Evolutionary conservation across 2,113 vertebrate species (phyloP).

Genomic region (Phoenicopterus ruber): DNA sequence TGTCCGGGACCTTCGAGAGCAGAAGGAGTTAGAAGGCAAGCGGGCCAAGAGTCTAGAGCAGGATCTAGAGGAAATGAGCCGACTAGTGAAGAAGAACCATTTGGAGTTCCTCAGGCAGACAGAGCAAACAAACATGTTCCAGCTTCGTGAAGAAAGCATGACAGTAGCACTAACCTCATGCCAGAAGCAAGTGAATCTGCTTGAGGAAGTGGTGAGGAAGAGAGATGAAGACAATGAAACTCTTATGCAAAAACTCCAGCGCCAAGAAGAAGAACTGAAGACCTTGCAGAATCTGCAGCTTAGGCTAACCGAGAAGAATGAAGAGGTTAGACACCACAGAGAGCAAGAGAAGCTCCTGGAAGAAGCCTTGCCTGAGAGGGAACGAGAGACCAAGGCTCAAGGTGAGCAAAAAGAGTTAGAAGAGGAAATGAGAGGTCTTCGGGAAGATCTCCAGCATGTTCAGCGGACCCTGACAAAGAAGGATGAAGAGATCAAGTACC

Average conservation of each 20-base stretch:
- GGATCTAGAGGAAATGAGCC: not conserved
- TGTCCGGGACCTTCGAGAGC: not conserved
- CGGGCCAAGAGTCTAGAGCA: not conserved
- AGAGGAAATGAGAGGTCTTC: not conserved
- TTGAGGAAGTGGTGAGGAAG: conserved; percentile 4
- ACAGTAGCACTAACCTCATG: conserved; percentile 36
- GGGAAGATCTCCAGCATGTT: conserved; percentile 12
- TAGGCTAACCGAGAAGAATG: conserved; percentile 1
- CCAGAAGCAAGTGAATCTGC: conserved; percentile 29
- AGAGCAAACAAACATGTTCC: conserved; percentile 29
- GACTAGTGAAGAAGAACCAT: conserved; percentile 13
- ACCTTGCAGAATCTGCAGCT: conserved; percentile 11
- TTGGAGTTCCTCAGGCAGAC: conserved; percentile 50
- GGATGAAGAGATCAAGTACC: conserved; percentile 24
- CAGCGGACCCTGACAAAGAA: conserved; percentile 17
- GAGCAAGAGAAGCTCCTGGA: conserved; percentile 21
- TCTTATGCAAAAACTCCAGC: not conserved
- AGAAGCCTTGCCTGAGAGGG: not conserved
- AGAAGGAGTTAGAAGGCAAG: not conserved
- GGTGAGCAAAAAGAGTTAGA: not conserved
- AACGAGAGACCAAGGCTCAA: not conserved
- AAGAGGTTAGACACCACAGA: conserved; percentile 5
- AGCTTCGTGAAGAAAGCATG: not conserved
- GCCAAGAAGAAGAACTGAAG: conserved; percentile 14
- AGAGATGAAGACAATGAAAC: conserved; percentile 20